Evolutionary conservation across 2,888 invertebrate species (phyloP).

Genomic region (Conus canariensis): DNA sequence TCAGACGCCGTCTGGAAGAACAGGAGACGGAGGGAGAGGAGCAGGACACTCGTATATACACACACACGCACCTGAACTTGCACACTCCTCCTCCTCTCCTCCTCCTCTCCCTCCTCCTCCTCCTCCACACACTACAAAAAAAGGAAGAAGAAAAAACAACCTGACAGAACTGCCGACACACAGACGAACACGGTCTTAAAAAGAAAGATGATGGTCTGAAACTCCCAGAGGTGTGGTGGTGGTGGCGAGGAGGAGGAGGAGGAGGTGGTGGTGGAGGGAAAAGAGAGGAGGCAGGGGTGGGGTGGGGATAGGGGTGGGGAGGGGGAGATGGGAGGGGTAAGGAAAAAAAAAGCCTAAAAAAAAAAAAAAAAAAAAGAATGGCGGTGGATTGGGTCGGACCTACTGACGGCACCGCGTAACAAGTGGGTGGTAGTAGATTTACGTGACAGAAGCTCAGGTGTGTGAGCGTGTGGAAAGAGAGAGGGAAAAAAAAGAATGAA

Average conservation of each 20-base stretch:
- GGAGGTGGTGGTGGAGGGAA: neutral
- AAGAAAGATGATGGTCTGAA: neutral
- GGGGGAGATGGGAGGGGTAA: too few relatives aligned
- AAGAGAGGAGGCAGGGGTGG: too few relatives aligned
- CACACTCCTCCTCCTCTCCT: neutral
- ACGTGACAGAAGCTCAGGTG: neutral
- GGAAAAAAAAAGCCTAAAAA: too few relatives aligned
- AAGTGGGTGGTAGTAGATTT: slow-evolving; percentile 9
- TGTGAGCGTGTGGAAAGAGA: neutral
- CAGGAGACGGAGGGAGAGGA: neutral
- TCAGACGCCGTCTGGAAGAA: neutral
- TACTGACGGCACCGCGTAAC: neutral
- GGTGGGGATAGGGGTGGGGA: too few relatives aligned
- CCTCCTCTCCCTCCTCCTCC: too few relatives aligned
- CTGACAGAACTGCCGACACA: neutral
- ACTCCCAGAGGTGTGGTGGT: neutral
- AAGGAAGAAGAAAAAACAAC: neutral
- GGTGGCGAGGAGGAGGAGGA: neutral
- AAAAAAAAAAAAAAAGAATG: too few relatives aligned
- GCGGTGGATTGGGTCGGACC: neutral
- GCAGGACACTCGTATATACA: neutral
- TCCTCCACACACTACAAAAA: too few relatives aligned
- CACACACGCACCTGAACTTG: neutral
- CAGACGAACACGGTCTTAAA: neutral
- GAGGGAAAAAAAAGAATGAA: neutral